phyloP scores from a whole-genome alignment of 1,140 invertebrate species.

The Microvelia longipes region DNA sequence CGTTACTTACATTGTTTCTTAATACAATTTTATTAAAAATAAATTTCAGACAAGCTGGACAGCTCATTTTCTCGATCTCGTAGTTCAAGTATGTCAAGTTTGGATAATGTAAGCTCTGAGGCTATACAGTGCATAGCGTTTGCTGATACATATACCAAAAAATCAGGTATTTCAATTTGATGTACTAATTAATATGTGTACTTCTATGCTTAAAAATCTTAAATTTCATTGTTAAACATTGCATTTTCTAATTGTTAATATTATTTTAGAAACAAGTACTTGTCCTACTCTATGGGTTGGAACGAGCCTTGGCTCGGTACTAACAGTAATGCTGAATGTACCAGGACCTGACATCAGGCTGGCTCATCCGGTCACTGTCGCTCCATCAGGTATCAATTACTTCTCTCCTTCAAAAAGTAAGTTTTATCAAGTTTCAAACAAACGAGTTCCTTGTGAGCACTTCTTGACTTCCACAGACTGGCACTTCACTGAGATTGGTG shows the following conservation, averaged over 20 bases:
- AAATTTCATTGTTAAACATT: background rate
- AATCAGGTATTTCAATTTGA: slow-evolving; percentile 49
- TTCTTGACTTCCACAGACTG: too few species aligned
- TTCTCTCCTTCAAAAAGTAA: background rate
- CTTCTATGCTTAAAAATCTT: background rate
- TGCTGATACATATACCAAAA: slow-evolving; percentile 87
- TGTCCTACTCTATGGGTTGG: slow-evolving; percentile 88
- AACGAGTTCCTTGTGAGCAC: too few species aligned
- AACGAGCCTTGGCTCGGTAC: slow-evolving; percentile 84
- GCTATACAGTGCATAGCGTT: slow-evolving; percentile 90
- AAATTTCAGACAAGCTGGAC: slow-evolving; percentile 78
- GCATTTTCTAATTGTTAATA: slow-evolving; percentile 3
- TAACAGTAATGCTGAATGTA: slow-evolving; percentile 76
- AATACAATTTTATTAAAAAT: background rate
- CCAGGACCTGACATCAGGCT: slow-evolving; percentile 59
- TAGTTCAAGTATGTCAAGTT: slow-evolving; percentile 90
- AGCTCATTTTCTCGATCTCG: slow-evolving; percentile 87
- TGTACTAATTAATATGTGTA: background rate
- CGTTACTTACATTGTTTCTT: too few species aligned
- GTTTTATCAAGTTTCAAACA: too few species aligned
- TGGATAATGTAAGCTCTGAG: slow-evolving; percentile 91
- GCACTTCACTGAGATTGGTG: too few species aligned
- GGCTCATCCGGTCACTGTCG: slow-evolving; percentile 75
- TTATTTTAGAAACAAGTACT: slow-evolving; percentile 47
- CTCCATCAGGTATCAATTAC: slow-evolving; percentile 58